Percentiles rank a stretch among this genome's conserved stretches.
Conservation (phyloP, 2,888 invertebrate species). For the Peribatodes rhomboidaria region DNA sequence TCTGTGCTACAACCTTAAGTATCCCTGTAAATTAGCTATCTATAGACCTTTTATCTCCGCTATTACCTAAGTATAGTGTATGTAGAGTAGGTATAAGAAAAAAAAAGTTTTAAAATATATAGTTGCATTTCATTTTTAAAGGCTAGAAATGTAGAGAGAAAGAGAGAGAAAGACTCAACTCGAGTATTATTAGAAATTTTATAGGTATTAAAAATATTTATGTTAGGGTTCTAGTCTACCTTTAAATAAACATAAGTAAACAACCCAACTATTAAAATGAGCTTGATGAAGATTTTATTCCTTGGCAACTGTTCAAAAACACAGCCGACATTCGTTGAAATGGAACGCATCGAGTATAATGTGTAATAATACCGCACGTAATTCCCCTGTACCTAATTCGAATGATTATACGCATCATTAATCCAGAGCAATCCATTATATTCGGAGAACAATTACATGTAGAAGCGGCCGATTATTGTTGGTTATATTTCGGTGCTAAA, state of each 20-base stretch:
- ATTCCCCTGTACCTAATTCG: conserved; percentile 36
- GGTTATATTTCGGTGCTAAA: conserved; percentile 66
- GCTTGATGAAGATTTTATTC: conserved; percentile 6
- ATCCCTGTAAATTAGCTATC: too few relatives aligned
- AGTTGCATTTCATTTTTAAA: too few relatives aligned
- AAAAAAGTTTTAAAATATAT: too few relatives aligned
- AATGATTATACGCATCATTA: conserved; percentile 47
- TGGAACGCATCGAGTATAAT: conserved; percentile 26
- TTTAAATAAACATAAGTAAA: neutral
- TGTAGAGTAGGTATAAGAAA: too few relatives aligned
- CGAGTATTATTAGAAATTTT: too few relatives aligned
- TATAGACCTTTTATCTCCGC: too few relatives aligned
- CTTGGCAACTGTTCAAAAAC: conserved; percentile 19
- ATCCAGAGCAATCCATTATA: conserved; percentile 51
- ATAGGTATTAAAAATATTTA: too few relatives aligned
- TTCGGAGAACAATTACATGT: conserved; percentile 45
- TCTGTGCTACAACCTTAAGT: too few relatives aligned
- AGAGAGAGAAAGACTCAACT: too few relatives aligned
- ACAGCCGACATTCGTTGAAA: neutral
- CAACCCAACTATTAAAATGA: neutral
- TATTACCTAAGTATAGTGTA: too few relatives aligned
- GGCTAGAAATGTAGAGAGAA: too few relatives aligned
- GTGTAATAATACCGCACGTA: conserved; percentile 34
- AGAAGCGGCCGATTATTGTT: conserved; percentile 52
- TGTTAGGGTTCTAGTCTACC: too few relatives aligned